Evolutionary conservation across 2,113 vertebrate genomes (phyloP).

Genomic region (Megalops atlanticus): DNA sequence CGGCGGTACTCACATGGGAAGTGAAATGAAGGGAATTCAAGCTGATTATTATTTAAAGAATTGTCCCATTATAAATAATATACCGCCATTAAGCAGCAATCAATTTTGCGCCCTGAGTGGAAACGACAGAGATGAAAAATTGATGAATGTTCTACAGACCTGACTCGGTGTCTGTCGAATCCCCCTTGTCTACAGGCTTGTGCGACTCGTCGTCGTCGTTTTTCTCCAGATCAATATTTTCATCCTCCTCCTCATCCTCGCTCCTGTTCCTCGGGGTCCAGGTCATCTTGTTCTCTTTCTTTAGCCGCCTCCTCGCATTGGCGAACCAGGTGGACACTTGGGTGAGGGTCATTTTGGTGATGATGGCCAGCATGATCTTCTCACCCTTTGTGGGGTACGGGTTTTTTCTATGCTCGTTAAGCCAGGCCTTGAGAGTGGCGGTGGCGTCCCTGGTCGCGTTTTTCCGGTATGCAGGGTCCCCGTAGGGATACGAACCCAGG

Average conservation of each 20-base stretch:
- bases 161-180: constrained; percentile 59
- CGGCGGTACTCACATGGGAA: constrained; percentile 70
- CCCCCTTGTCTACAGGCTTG: constrained; percentile 68
- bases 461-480: constrained; percentile 85
- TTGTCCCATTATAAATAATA: constrained; percentile 84
- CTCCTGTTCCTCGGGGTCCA: constrained; percentile 84
- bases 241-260: constrained; percentile 88
- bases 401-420: constrained; percentile 89
- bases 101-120: constrained; percentile 68
- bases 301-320: constrained; percentile 84
- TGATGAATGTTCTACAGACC: constrained; percentile 62
- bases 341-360: constrained; percentile 96
- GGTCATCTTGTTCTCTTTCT: constrained; percentile 92
- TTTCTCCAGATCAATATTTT: constrained; percentile 83
- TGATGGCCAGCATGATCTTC: constrained; percentile 98
- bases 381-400: constrained; percentile 96
- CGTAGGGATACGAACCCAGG: constrained; percentile 82
- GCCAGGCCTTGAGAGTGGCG: constrained; percentile 86
- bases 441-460: constrained; percentile 90
- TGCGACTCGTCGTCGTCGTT: constrained; percentile 80
- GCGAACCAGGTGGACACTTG: constrained; percentile 96
- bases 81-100: constrained; percentile 80
- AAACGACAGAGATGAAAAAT: constrained; percentile 37
- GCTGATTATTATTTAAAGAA: constrained; percentile 82
- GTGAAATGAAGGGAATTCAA: constrained; percentile 77